Base-by-base conservation (phyloP, 2,797 vertebrate species). In the Valencia hispanica region DNA sequence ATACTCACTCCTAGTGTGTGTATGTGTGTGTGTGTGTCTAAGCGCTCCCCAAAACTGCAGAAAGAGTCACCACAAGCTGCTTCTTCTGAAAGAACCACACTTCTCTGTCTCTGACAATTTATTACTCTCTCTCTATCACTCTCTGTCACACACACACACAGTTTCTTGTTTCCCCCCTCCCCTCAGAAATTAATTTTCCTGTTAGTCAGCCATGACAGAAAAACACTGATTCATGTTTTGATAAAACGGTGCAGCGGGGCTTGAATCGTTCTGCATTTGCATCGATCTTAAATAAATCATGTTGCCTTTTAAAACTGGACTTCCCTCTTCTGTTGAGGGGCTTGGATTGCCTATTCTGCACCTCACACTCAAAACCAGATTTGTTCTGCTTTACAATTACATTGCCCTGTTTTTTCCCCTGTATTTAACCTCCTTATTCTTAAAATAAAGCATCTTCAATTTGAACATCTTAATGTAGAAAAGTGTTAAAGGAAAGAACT, bases 181-280 rank as follows among this genome's bases (percentile, higher is more conserved):
- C 51, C 68, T 55, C 63, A 51, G 15, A 81, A 39, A 68, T 69
- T 0, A 15, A 79, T 83, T 79, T 74, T 77, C 20, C 77, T 72
- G 41, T 85, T 22, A 66, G 57, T 87, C 75, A 84, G 71, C 48
- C 86, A 75, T 82, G 83, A 78, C 68, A 79, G 36, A 73, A 71
- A 88, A 82, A 87, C 89, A 87, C 79, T 87, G 90, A 93, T 91
- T 91, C 81, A 82, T 81, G 59, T 63, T 83, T 68, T 78, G 84
- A 86, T 87, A 84, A 83, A 78, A 30, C 8, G 34, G 9, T 34
- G 45, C 30, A 34, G 12, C 10, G 25, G 17, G 30, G 36, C 71
- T 50, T 51, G 11, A 74, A 18, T 68, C 20, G 82, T 30, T 47
- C 20, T 11, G 32, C 68, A 81, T 87, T 83, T 86, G 68, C 78